Evolutionary conservation across 2,113 vertebrate species (phyloP).

Genomic region (Corapipo altera): DNA sequence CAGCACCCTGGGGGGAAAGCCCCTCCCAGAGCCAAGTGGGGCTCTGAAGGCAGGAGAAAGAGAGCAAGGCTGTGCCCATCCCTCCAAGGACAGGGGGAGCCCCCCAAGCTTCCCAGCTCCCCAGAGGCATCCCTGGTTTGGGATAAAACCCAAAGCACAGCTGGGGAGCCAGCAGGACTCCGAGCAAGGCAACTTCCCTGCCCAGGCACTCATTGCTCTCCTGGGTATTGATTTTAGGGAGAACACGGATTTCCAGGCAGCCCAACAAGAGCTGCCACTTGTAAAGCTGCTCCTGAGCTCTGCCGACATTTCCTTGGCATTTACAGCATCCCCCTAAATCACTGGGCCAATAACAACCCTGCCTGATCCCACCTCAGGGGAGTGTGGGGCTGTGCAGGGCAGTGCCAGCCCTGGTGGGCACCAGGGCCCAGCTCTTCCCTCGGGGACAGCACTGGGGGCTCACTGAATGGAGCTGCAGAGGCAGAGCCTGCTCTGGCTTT

Average conservation of each 20-base stretch:
- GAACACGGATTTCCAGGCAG: background rate
- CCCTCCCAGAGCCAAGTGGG: background rate
- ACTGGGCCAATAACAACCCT: no score
- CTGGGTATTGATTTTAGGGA: background rate
- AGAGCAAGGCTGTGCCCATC: no score
- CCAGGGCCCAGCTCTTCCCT: background rate
- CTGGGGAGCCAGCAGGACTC: background rate
- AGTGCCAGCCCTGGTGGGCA: background rate
- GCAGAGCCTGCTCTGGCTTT: background rate
- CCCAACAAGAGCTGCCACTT: background rate
- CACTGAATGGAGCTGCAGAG: accelerated
- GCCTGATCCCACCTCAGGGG: background rate
- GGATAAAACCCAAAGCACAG: background rate
- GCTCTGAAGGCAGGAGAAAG: background rate
- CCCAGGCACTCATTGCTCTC: background rate
- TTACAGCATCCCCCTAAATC: background rate
- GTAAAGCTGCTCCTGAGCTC: background rate
- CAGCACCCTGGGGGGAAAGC: accelerated
- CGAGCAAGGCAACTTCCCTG: background rate
- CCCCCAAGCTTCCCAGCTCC: background rate
- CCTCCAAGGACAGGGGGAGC: background rate
- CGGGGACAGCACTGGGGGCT: accelerated
- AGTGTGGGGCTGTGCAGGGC: background rate
- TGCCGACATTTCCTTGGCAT: background rate
- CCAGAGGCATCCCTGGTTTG: background rate